These are phyloP conservation scores for Ganaspis brasiliensis DNA, from an alignment of 2,888 invertebrate species.

Conservation along the genomic window DNA sequence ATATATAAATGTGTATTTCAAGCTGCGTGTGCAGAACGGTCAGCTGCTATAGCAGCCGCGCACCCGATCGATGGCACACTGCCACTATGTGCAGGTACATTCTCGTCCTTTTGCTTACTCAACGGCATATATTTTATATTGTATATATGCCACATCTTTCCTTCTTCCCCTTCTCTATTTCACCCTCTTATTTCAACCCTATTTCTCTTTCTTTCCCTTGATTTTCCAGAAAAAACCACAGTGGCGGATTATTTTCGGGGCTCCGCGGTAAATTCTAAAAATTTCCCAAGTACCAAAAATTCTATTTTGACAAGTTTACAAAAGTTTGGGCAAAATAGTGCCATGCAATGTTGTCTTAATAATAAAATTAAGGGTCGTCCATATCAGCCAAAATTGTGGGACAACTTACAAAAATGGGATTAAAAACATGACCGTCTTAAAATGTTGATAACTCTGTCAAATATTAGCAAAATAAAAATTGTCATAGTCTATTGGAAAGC, in stretches of 20 bases:
- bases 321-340: background rate
- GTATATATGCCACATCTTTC: conserved; percentile 37
- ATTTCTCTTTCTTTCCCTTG: conserved; percentile 36
- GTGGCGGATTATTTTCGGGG: conserved; percentile 14
- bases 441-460: too few relatives aligned
- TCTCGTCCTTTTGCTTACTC: conserved; percentile 45
- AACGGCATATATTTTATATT: conserved; percentile 11
- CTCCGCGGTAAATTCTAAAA: too few relatives aligned
- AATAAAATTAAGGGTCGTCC: too few relatives aligned
- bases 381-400: too few relatives aligned
- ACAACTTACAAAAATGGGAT: too few relatives aligned
- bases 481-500: too few relatives aligned
- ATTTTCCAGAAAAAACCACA: conserved; percentile 33
- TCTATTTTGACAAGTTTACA: background rate
- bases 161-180: conserved; percentile 50
- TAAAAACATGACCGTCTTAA: too few relatives aligned
- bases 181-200: conserved; percentile 38
- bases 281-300: background rate
- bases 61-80: conserved; percentile 77
- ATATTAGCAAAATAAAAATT: too few relatives aligned
- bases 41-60: conserved; percentile 71
- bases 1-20: conserved; percentile 47
- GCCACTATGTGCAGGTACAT: conserved; percentile 60
- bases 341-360: too few relatives aligned
- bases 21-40: conserved; percentile 68